Evolutionary conservation across 2,113 vertebrate genomes (phyloP).

Genomic region (Carassius auratus): DNA sequence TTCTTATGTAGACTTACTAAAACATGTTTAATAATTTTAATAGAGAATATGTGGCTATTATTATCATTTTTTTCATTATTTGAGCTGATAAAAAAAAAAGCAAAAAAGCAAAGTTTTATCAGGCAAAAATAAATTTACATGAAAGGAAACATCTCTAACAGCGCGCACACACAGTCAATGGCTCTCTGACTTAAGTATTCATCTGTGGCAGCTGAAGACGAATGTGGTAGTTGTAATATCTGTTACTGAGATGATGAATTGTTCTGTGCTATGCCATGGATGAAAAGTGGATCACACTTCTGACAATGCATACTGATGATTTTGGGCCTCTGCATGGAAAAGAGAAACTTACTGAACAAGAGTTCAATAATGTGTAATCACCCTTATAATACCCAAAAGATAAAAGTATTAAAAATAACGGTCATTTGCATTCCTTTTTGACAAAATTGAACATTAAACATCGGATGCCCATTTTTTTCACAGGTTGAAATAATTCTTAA

Average conservation of each 20-base stretch:
- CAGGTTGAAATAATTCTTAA: no score
- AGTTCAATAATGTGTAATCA: conserved; percentile 6
- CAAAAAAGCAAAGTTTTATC: no score
- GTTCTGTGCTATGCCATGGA: conserved; percentile 44
- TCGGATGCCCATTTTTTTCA: no score
- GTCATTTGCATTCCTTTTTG: not conserved
- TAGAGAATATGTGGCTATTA: not conserved
- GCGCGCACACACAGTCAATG: not conserved
- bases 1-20: no score
- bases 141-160: not conserved
- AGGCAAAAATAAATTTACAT: not conserved
- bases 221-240: conserved; percentile 57
- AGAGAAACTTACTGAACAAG: conserved; percentile 1
- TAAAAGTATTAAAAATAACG: not conserved
- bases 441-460: not conserved
- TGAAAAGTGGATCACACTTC: conserved; percentile 46
- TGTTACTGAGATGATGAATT: conserved; percentile 61
- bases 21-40: not conserved
- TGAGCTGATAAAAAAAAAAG: no score
- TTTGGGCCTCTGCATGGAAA: conserved; percentile 1
- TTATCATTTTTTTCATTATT: not conserved
- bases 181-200: conserved; percentile 18
- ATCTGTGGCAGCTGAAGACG: conserved; percentile 48
- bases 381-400: not conserved
- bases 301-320: conserved; percentile 51